phyloP scores from a whole-genome alignment of 2,113 vertebrate genomes.

The Micronisus gabar region DNA sequence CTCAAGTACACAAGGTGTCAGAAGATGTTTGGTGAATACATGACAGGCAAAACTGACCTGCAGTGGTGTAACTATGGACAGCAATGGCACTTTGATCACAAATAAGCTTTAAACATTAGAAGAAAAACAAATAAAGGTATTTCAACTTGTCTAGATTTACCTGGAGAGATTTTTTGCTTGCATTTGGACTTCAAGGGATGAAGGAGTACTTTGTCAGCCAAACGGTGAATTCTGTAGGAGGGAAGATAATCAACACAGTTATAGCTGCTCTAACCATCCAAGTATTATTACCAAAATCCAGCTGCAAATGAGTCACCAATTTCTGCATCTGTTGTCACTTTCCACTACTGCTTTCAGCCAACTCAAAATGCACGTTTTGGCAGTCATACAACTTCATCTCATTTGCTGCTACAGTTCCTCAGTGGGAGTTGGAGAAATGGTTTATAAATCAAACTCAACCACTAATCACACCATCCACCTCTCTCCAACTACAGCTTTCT shows the following conservation, averaged over 20 bases:
- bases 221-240: background rate
- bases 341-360: background rate
- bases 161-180: background rate
- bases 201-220: background rate
- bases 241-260: background rate
- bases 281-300: background rate
- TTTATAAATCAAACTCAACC: conserved; percentile 1
- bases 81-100: background rate
- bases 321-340: conserved; percentile 1
- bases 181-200: background rate
- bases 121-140: background rate
- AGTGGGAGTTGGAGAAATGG: background rate
- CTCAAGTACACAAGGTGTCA: background rate
- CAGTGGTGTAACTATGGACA: background rate
- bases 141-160: background rate
- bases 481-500: background rate
- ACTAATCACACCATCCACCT: background rate
- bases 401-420: background rate
- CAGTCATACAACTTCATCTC: background rate
- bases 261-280: background rate
- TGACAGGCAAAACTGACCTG: background rate
- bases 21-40: background rate
- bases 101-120: background rate
- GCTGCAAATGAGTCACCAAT: background rate
- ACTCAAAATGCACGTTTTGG: conserved; percentile 13